Conservation (phyloP, 1,140 invertebrate species). For the Drosophila dunni region DNA sequence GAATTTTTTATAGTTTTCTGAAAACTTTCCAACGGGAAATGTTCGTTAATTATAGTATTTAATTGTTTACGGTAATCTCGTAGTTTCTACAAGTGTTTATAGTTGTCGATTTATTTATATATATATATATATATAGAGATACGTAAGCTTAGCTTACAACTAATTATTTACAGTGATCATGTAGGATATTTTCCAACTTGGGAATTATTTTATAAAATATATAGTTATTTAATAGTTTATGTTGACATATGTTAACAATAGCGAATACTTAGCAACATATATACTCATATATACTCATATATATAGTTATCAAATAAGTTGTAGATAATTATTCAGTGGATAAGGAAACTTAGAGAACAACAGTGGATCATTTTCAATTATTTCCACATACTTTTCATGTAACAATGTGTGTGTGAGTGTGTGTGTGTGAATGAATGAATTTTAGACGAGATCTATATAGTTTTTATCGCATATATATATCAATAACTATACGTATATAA, state of each 20-base stretch:
- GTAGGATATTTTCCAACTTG: neutral
- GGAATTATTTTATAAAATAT: neutral
- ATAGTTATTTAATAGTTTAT: constrained; percentile 8
- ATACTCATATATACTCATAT: constrained; percentile 14
- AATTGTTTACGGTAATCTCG: constrained; percentile 21
- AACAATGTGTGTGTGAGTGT: neutral
- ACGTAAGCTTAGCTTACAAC: constrained; percentile 68
- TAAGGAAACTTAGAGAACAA: constrained; percentile 70
- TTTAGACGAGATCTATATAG: constrained; percentile 74
- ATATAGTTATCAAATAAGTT: constrained; percentile 25
- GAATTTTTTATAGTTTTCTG: neutral
- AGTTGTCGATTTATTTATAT: constrained; percentile 34
- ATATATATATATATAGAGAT: constrained; percentile 7
- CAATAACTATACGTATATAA: neutral
- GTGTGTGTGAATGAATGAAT: constrained; percentile 19
- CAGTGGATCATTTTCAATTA: constrained; percentile 4
- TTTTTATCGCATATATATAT: constrained; percentile 32
- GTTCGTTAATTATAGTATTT: constrained; percentile 12
- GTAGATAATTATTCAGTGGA: constrained; percentile 27
- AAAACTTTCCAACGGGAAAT: constrained; percentile 2
- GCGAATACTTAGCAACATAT: constrained; percentile 62
- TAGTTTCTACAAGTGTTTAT: constrained; percentile 52
- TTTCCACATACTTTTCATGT: neutral
- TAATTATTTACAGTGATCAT: constrained; percentile 38
- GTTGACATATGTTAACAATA: constrained; percentile 51